Evolutionary conservation across 2,113 vertebrate genomes (phyloP), one percentile per base, ranked within the genome.

Genomic region (Epinephelus cyanopodus): DNA sequence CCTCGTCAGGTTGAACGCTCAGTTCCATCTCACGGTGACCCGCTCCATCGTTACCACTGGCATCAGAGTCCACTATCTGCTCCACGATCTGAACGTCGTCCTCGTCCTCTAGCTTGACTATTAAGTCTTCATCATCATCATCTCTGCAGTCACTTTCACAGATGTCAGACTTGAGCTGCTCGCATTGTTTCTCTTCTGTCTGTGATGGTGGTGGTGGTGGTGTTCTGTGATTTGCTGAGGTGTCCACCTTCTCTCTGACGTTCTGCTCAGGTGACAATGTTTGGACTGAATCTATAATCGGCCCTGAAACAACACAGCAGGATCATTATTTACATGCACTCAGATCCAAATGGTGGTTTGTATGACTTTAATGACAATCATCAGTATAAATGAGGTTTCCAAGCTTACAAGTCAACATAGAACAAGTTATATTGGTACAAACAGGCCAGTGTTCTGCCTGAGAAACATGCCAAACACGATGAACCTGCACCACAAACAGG

Each of bases 31-130:
- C 85, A 0, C 48, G 48, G 15, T 56, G 76, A 66, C 68, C 84
- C 0, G 54, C 74, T 77, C 54, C 88, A 1, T 85, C 58, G 0
- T 50, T 33, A 7, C 27, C 6, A 9, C 45, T 37, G 60, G 33
- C 56, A 50, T 90, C 82, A 0, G 70, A 64, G 37, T 84, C 89
- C n/a, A 60, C 27, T 0, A 11, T n/a, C 60, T 77, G 62, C 74
- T 93, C 89, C 80, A 90, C 82, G 1, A 90, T 83, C 89, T 90
- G 87, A 39, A 93, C 72, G 3, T 92, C 91, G 33, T 94, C 91
- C 29, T 93, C 91, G 0, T 93, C 90, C 61, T 93, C 91, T 3
- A 88, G 87, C 66, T 93, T 93, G 7, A 93, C 84, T 0, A 82
- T 58, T 0, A 83, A 60, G 25, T 92, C 91, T 11, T 93, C 81